Conservation (phyloP, 2,113 vertebrate genomes). For the Spilogale gracilis region DNA sequence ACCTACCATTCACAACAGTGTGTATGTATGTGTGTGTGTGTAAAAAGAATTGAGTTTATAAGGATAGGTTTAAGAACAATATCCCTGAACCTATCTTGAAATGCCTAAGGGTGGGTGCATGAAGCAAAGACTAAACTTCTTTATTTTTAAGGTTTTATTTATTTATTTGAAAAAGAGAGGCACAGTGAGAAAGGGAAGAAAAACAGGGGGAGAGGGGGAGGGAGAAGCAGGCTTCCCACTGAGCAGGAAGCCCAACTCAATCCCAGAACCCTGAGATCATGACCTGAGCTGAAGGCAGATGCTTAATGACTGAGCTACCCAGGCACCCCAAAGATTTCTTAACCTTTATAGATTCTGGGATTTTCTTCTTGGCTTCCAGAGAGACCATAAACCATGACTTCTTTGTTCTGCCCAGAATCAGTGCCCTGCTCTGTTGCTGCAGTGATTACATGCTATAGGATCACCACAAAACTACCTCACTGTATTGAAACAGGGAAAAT, state of each 20-base stretch:
- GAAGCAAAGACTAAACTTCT: neutral
- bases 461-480: neutral
- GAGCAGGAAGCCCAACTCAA: too few species aligned
- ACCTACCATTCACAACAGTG: neutral
- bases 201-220: too few species aligned
- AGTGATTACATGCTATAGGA: neutral
- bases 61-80: neutral
- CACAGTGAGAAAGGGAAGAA: too few species aligned
- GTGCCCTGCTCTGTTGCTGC: neutral
- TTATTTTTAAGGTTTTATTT: neutral
- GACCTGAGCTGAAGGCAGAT: too few species aligned
- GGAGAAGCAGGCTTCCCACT: too few species aligned
- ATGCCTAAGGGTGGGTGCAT: neutral
- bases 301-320: too few species aligned
- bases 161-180: too few species aligned
- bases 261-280: too few species aligned
- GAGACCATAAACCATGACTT: neutral
- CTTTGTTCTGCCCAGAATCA: neutral
- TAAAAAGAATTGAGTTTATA: neutral
- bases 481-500: neutral
- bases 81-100: neutral
- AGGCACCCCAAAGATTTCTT: neutral
- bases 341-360: neutral
- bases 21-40: neutral
- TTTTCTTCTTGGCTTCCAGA: neutral